Evolutionary conservation across 2,888 invertebrate species (phyloP), one percentile per base, ranked within the genome.

Genomic region (Tipula confusa): DNA sequence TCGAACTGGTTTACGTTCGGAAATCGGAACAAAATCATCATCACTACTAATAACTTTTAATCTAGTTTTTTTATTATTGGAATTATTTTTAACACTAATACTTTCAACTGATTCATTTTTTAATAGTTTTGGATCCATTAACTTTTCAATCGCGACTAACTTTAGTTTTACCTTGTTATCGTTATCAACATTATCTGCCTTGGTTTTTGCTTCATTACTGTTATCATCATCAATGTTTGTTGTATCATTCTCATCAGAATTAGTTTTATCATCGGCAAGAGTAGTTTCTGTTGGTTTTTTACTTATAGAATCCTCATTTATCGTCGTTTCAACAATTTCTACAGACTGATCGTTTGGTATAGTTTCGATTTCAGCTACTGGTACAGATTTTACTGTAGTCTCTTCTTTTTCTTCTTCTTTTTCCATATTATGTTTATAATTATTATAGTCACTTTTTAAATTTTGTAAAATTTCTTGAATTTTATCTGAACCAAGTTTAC

Each of bases 121-220:
- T 83, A 33, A 84, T 83, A 84, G 83, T 82, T 84, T 84, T 28
- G 84, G 85, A 83, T 85, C 85, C 15, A 85, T 82, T 79, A 85
- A 29, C 24, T 84, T 85, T 83, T 85, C 85, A 24, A 85, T 83
- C 5, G 85, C 84, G 31, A 85, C 85, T 38, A 85, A 48, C 13
- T 84, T 84, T 24, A 85, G 84, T 83, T 82, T 85, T 33, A 31
- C 79, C 64, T 64, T 82, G 24, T 2, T 7, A 18, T 83, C 81
- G 24, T 2, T 7, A 18, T 83, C 81, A 18, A 80, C 79, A 15
- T 29, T 29, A 29, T 29, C 80, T 80, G 80, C 80, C 29, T 80
- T 80, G 15, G n/a, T 4, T 43, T 43, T 43, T 43, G n/a, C 29
- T 13, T 80, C 80, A 80, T 29, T 15, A 80, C 29, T 80, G 29